phyloP scores from a whole-genome alignment of 2,113 vertebrate genomes.

The Microcebus tavaratra region DNA sequence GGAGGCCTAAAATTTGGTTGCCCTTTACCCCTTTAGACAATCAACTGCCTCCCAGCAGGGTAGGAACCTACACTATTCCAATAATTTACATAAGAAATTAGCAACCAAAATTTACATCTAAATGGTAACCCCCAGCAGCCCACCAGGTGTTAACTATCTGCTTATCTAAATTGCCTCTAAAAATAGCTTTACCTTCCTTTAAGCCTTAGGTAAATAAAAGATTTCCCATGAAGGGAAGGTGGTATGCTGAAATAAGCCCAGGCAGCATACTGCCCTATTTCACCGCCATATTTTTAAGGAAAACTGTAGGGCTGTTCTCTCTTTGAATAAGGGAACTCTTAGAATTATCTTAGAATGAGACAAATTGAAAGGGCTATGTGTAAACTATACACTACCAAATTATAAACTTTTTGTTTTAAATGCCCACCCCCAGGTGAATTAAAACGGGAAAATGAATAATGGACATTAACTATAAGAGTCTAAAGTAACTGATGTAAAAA shows the following conservation, averaged over 20 bases:
- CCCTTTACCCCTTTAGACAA: conserved; percentile 57
- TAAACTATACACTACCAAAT: not conserved
- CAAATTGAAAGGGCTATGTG: not conserved
- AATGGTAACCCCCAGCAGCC: conserved; percentile 82
- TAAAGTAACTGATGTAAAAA: not conserved
- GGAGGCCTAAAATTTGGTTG: conserved; percentile 41
- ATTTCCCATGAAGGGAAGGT: conserved; percentile 79
- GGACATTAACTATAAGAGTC: not conserved
- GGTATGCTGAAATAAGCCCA: conserved; percentile 52
- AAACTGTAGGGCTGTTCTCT: not conserved
- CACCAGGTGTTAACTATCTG: conserved; percentile 85
- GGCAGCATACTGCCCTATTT: not conserved
- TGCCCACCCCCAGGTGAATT: not conserved
- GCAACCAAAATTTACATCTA: conserved; percentile 82
- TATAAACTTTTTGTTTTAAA: conserved; percentile 35
- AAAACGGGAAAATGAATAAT: not conserved
- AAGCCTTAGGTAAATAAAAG: conserved; percentile 81
- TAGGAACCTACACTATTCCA: conserved; percentile 68
- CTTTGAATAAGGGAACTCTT: not conserved
- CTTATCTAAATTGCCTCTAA: conserved; percentile 85
- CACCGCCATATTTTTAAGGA: conserved; percentile 17
- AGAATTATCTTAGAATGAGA: not conserved
- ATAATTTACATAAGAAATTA: conserved; percentile 86
- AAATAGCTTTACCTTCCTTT: conserved; percentile 77
- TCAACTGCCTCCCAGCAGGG: conserved; percentile 61